Evolutionary conservation across 2,797 vertebrate species (phyloP).

Genomic region (Eremophila alpestris): DNA sequence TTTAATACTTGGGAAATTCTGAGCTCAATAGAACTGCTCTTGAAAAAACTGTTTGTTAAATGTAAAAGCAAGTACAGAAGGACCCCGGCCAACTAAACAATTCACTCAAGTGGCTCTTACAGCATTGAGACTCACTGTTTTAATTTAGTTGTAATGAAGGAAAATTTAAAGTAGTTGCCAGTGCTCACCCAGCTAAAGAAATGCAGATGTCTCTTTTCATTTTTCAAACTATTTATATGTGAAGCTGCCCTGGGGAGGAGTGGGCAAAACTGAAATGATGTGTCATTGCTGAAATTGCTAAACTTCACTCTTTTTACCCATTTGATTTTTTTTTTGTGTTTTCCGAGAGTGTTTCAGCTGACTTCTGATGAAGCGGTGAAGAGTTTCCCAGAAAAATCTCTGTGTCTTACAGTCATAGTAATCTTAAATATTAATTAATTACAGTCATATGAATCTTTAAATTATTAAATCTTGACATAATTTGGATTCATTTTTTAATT

Average conservation of each 20-base stretch:
- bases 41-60: background rate
- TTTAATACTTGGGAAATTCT: constrained; percentile 9
- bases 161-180: constrained; percentile 5
- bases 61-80: background rate
- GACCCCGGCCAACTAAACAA: background rate
- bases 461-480: background rate
- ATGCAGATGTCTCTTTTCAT: background rate
- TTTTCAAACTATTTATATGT: background rate
- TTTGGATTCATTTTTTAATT: background rate
- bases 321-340: background rate
- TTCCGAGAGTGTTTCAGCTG: background rate
- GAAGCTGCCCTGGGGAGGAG: background rate
- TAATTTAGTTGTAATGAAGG: background rate
- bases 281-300: constrained; percentile 11
- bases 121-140: background rate
- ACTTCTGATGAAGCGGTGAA: constrained; percentile 20
- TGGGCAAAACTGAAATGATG: background rate
- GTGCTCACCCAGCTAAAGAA: background rate
- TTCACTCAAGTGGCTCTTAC: background rate
- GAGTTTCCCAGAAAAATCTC: background rate
- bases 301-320: background rate
- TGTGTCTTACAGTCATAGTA: background rate
- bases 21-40: background rate
- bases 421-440: background rate
- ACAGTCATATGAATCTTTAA: background rate